phyloP scores from a whole-genome alignment of 2,797 vertebrate genomes.

The Cryptoblepharus egeriae region DNA sequence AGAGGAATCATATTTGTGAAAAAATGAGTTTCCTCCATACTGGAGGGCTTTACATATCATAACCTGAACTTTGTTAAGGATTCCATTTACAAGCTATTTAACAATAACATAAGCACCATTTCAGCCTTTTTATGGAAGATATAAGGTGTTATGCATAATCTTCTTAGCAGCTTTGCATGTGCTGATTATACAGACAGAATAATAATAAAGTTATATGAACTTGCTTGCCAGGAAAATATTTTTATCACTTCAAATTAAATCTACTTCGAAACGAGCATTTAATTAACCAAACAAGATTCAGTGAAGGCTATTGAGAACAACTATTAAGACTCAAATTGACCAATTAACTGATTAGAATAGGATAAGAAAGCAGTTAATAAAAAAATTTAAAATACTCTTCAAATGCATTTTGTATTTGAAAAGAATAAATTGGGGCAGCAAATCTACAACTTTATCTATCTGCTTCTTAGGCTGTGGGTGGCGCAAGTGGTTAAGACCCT shows the following conservation, averaged over 20 bases:
- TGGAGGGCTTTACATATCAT: conserved; percentile 24
- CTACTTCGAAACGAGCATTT: conserved; percentile 51
- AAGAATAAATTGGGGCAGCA: background rate
- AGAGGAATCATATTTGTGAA: conserved; percentile 31
- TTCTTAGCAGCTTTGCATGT: conserved; percentile 59
- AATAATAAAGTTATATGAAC: conserved; percentile 36
- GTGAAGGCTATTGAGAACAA: conserved; percentile 58
- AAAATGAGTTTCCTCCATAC: background rate
- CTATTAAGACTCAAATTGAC: conserved; percentile 58
- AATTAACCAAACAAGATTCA: conserved; percentile 59
- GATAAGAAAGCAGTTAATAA: conserved; percentile 53
- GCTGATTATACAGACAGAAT: conserved; percentile 43
- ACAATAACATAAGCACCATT: conserved; percentile 59
- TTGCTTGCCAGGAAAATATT: conserved; percentile 34
- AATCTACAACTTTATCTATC: no score
- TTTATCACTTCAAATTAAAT: conserved; percentile 49
- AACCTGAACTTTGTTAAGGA: conserved; percentile 53
- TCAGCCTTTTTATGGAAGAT: conserved; percentile 59
- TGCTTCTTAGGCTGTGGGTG: no score
- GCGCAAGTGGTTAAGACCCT: no score
- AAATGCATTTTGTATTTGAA: conserved; percentile 36
- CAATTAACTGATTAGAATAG: conserved; percentile 37
- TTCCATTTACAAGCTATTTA: conserved; percentile 57
- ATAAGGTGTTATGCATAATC: conserved; percentile 63
- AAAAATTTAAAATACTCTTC: conserved; percentile 43